Evolutionary conservation across 2,113 vertebrate species (phyloP).

Genomic region (Trinectes maculatus): DNA sequence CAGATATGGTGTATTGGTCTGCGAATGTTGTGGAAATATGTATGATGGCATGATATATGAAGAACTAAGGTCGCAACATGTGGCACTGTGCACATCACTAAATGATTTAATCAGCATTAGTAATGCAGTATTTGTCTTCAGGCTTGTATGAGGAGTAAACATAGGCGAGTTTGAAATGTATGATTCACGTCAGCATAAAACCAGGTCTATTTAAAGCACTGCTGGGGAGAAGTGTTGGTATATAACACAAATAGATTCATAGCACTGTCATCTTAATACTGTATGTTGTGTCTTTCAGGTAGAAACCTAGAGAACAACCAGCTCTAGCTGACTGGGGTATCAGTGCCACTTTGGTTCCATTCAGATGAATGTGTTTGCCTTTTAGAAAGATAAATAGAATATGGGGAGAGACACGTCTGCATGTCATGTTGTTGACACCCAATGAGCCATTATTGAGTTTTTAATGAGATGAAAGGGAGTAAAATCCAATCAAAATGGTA

Average conservation of each 20-base stretch:
- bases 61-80: too few species aligned
- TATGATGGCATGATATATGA: too few species aligned
- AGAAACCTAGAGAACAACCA: too few species aligned
- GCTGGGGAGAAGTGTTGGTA: not conserved
- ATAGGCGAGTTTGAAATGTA: not conserved
- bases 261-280: not conserved
- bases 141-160: not conserved
- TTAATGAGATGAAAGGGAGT: slow-evolving; percentile 50
- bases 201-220: not conserved
- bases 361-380: slow-evolving; percentile 19
- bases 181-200: not conserved
- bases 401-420: not conserved
- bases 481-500: slow-evolving; percentile 63
- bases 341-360: slow-evolving; percentile 8
- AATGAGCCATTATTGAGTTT: slow-evolving; percentile 32
- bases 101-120: too few species aligned
- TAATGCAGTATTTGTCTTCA: not conserved
- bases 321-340: slow-evolving; percentile 8
- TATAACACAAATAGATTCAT: not conserved
- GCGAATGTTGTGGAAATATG: too few species aligned
- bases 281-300: too few species aligned
- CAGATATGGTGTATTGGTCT: too few species aligned
- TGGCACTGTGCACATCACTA: too few species aligned
- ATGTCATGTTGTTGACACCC: slow-evolving; percentile 29
- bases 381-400: not conserved